Conservation (phyloP, 2,797 vertebrate species). For the Leptatherina wallacei region DNA sequence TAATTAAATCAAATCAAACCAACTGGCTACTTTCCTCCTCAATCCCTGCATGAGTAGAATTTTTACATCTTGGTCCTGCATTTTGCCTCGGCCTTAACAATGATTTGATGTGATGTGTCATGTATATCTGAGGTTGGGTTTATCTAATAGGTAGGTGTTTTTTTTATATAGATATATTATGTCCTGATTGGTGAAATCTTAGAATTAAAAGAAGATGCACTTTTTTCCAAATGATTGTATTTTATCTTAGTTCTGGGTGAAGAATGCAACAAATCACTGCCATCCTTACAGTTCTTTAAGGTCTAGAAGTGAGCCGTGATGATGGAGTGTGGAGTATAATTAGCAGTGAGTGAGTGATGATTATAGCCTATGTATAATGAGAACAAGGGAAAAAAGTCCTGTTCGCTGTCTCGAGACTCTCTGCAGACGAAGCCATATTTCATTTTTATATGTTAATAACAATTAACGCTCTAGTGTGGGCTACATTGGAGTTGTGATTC, state of each 20-base stretch:
- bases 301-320: constrained; percentile 34
- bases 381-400: constrained; percentile 28
- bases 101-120: background rate
- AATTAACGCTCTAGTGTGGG: constrained; percentile 42
- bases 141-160: background rate
- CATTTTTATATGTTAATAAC: constrained; percentile 50
- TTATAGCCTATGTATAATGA: constrained; percentile 56
- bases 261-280: constrained; percentile 36
- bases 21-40: background rate
- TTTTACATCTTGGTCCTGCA: background rate
- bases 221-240: background rate
- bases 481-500: constrained; percentile 35
- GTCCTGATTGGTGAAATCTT: background rate
- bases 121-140: background rate
- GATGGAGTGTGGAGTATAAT: constrained; percentile 51
- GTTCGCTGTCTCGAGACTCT: constrained; percentile 36
- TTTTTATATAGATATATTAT: background rate
- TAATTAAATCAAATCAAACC: background rate
- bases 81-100: background rate
- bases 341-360: constrained; percentile 56
- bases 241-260: constrained; percentile 17
- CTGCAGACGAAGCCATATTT: constrained; percentile 38
- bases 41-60: background rate
- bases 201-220: background rate
- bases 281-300: constrained; percentile 29